phyloP scores from a whole-genome alignment of 2,113 vertebrate genomes.

The Amazona vittata region DNA sequence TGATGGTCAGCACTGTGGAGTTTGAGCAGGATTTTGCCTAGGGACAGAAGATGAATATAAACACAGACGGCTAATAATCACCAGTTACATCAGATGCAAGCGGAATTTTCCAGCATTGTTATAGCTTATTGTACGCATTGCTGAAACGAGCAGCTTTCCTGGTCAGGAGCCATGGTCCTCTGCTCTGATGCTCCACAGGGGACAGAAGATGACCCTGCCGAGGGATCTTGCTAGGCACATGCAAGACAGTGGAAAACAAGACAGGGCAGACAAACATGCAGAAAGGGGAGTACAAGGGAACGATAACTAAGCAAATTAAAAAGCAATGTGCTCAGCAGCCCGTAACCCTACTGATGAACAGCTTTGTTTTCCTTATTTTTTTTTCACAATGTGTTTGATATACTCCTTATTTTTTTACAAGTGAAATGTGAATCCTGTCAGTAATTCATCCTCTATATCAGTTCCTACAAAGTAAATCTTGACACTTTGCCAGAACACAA shows the following conservation, averaged over 20 bases:
- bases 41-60: background rate
- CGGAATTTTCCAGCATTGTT: conserved; percentile 25
- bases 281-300: background rate
- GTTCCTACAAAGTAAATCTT: background rate
- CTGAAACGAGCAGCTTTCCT: background rate
- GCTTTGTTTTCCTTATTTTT: background rate
- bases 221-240: background rate
- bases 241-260: background rate
- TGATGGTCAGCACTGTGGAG: background rate
- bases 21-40: background rate
- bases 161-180: background rate
- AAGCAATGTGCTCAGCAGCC: background rate
- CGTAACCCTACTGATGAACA: background rate
- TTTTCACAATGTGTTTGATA: background rate
- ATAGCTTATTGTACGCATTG: background rate
- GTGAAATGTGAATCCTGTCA: background rate
- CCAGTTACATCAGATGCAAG: background rate
- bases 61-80: background rate
- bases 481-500: background rate
- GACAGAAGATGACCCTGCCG: background rate
- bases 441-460: background rate
- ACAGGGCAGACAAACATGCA: background rate
- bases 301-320: background rate
- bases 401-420: background rate
- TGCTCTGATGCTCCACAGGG: background rate